A percentile compares a stretch with the other conserved stretches of the same genome.
Evolutionary conservation across 2,888 invertebrate genomes (phyloP).

Genomic region (Coelogynopora nodosa): DNA sequence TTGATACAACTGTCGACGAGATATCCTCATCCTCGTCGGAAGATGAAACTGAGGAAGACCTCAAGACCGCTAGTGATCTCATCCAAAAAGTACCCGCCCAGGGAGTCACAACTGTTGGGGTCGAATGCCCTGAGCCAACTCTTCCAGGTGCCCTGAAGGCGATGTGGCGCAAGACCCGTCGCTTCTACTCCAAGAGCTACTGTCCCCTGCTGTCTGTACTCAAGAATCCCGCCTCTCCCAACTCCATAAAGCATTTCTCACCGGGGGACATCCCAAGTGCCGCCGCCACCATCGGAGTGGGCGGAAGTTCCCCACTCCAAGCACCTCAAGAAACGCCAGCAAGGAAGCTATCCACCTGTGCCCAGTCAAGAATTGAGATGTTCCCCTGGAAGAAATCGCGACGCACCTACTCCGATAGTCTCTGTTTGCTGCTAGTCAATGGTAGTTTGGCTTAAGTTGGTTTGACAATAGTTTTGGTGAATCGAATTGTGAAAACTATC

Average conservation of each 20-base stretch:
- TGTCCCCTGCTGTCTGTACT: neutral
- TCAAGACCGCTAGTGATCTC: neutral
- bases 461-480: too few species aligned
- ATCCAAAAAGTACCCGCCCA: neutral
- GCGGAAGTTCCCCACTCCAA: neutral
- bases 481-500: too few species aligned
- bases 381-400: conserved; percentile 2
- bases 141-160: neutral
- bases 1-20: neutral
- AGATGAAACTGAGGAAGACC: neutral
- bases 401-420: neutral
- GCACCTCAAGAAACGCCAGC: neutral
- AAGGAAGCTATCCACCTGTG: neutral
- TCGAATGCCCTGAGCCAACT: neutral
- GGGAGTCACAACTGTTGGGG: neutral
- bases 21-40: too few species aligned
- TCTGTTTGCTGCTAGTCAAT: too few species aligned
- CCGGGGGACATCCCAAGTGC: neutral
- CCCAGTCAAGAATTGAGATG: too few species aligned
- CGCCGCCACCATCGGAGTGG: neutral
- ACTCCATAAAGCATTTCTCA: neutral
- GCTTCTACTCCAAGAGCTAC: neutral
- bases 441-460: too few species aligned
- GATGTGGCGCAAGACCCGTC: neutral
- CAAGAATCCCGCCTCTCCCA: neutral